phyloP scores from a whole-genome alignment of 2,888 invertebrate species.

The Polyploca ridens region DNA sequence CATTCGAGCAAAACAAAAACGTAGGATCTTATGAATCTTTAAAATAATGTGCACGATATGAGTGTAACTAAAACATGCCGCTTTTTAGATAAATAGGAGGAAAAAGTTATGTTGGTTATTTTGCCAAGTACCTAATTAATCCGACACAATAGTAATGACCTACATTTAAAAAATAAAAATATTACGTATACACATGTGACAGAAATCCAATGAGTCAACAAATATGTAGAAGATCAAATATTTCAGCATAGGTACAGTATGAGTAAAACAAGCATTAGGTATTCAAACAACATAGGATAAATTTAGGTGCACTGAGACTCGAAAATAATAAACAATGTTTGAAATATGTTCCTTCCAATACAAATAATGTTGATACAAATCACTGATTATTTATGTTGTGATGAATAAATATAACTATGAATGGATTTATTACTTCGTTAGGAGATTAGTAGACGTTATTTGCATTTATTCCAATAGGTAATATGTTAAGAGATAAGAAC shows the following conservation, averaged over 20 bases:
- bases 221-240: neutral
- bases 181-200: no score
- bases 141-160: no score
- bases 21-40: no score
- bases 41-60: no score
- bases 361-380: constrained; percentile 8
- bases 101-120: neutral
- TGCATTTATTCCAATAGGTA: neutral
- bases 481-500: neutral
- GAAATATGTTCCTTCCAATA: constrained; percentile 26
- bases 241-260: neutral
- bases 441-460: neutral
- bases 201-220: neutral
- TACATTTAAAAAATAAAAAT: no score
- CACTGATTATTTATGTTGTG: constrained; percentile 8
- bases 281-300: neutral
- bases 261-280: neutral
- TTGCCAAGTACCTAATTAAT: neutral
- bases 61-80: no score
- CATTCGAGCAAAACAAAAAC: no score
- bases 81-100: neutral
- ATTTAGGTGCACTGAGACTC: constrained; percentile 5
- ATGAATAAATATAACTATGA: constrained; percentile 11
- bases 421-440: constrained; percentile 9
- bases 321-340: constrained; percentile 42